Evolutionary conservation across 2,888 invertebrate genomes (phyloP).

Genomic region (Deilephila elpenor): DNA sequence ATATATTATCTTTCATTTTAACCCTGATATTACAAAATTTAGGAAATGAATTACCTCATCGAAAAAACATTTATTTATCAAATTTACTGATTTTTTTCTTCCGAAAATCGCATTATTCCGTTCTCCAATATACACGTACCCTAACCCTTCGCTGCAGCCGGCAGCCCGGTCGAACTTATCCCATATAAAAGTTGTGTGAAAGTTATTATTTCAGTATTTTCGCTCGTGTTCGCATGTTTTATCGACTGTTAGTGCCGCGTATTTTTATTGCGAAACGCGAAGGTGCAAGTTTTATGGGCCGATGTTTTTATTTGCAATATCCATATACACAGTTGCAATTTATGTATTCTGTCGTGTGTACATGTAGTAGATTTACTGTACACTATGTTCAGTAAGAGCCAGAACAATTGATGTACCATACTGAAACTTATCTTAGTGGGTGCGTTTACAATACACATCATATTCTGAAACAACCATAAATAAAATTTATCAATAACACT

Average conservation of each 20-base stretch:
- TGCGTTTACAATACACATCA: too few relatives aligned
- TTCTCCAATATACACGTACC: too few relatives aligned
- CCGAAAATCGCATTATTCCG: not conserved
- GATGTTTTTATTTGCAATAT: not conserved
- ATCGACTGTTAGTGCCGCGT: not conserved
- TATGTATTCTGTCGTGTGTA: not conserved
- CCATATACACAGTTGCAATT: not conserved
- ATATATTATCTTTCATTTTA: too few relatives aligned
- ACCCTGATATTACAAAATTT: too few relatives aligned
- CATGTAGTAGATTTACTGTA: not conserved
- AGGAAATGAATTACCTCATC: too few relatives aligned
- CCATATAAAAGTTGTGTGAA: constrained; percentile 17
- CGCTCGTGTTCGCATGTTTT: not conserved
- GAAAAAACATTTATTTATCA: too few relatives aligned
- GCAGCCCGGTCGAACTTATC: not conserved
- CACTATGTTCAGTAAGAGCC: too few relatives aligned
- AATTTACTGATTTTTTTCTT: too few relatives aligned
- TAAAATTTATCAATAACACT: too few relatives aligned
- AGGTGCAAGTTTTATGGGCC: not conserved
- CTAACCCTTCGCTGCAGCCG: not conserved
- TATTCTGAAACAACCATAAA: too few relatives aligned
- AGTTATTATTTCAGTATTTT: not conserved
- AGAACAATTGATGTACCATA: too few relatives aligned
- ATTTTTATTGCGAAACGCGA: not conserved
- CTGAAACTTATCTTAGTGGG: too few relatives aligned